phyloP scores from a whole-genome alignment of 2,113 vertebrate species.

The Lasiurus borealis region DNA sequence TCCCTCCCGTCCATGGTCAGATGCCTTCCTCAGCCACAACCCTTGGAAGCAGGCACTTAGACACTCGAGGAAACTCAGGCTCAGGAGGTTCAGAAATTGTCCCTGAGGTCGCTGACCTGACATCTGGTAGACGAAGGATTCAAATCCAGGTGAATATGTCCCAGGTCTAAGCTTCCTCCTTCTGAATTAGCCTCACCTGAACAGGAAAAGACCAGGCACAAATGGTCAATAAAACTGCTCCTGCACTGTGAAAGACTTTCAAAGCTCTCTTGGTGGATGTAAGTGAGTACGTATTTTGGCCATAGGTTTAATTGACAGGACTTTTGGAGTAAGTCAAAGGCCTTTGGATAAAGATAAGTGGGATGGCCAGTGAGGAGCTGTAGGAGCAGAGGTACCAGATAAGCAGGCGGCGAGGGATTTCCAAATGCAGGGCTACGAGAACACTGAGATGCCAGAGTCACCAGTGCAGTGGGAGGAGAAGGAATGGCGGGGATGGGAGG shows the following conservation, averaged over 20 bases:
- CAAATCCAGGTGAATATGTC: background rate
- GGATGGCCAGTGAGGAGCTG: background rate
- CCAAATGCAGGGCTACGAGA: background rate
- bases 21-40: background rate
- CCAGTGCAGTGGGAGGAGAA: slow-evolving; percentile 77
- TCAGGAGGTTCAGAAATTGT: background rate
- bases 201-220: background rate
- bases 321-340: too few relatives aligned
- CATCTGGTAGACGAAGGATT: background rate
- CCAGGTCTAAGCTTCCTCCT: background rate
- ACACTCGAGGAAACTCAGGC: background rate
- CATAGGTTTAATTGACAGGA: background rate
- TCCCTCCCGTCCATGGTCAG: background rate
- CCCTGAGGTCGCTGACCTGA: background rate
- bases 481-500: slow-evolving; percentile 32
- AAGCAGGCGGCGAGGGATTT: background rate
- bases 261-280: background rate
- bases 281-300: background rate
- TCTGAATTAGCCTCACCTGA: background rate
- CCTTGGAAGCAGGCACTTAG: background rate
- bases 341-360: too few relatives aligned
- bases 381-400: background rate
- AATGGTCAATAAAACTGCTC: background rate
- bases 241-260: background rate
- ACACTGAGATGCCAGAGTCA: background rate